Conservation (phyloP, 2,888 invertebrate species). For the Eutolmus rufibarbis region DNA sequence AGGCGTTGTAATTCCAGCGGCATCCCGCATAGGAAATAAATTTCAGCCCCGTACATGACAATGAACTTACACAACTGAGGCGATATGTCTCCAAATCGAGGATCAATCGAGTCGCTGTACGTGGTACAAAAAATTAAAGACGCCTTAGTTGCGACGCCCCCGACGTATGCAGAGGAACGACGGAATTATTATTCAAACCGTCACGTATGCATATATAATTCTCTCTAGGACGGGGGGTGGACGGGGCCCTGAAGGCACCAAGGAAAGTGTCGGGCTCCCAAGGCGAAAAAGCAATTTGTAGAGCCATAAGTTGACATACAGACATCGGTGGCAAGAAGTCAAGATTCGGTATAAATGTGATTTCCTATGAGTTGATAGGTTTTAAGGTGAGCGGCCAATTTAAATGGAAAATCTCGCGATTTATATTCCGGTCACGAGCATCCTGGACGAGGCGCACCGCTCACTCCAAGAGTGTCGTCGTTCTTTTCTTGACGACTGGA, state of each 20-base stretch:
- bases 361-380: conserved; percentile 18
- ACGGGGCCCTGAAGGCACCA: not conserved
- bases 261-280: not conserved
- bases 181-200: not conserved
- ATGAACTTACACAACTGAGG: conserved; percentile 10
- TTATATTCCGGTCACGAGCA: conserved; percentile 13
- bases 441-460: conserved; percentile 5
- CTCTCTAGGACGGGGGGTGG: not conserved
- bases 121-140: not conserved
- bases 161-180: not conserved
- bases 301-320: not conserved
- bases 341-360: conserved; percentile 32
- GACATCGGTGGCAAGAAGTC: conserved; percentile 2
- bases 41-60: not conserved
- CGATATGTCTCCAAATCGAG: conserved; percentile 4
- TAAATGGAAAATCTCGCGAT: conserved; percentile 34
- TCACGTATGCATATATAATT: conserved; percentile 8
- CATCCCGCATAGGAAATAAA: conserved; percentile 21
- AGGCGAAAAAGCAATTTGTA: conserved; percentile 16
- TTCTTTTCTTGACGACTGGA: not conserved
- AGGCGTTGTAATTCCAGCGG: not conserved
- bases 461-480: not conserved
- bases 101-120: not conserved
- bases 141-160: not conserved
- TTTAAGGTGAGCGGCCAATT: conserved; percentile 29